phyloP scores from a whole-genome alignment of 2,888 invertebrate genomes.

The Cerastis leucographa region DNA sequence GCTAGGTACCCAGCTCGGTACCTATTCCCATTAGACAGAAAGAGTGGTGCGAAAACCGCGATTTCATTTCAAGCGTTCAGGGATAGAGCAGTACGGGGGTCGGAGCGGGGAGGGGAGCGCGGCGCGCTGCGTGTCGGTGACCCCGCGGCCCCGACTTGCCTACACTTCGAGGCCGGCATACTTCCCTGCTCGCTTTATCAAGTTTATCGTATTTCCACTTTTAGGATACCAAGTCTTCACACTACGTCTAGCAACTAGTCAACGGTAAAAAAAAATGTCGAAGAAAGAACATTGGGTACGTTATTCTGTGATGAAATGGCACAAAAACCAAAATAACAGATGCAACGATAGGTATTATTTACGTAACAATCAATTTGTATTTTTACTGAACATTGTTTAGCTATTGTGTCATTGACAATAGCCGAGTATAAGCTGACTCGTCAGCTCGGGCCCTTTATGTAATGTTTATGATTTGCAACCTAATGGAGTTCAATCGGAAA shows the following conservation, averaged over 20 bases:
- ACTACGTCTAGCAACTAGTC: slow-evolving; percentile 23
- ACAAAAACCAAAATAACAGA: slow-evolving; percentile 1
- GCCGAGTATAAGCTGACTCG: slow-evolving; percentile 1
- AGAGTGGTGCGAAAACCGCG: slow-evolving; percentile 63
- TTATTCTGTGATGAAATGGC: neutral
- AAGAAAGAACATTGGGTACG: neutral
- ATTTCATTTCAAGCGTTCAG: slow-evolving; percentile 72
- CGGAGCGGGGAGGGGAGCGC: slow-evolving; percentile 66
- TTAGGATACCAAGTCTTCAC: slow-evolving; percentile 43
- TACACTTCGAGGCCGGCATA: slow-evolving; percentile 76
- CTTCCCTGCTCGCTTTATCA: slow-evolving; percentile 76
- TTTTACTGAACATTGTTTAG: slow-evolving; percentile 25
- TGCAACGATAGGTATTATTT: neutral
- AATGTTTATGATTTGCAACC: slow-evolving; percentile 24
- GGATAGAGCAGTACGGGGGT: slow-evolving; percentile 70
- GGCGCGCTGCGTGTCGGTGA: slow-evolving; percentile 84
- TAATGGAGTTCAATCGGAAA: slow-evolving; percentile 15
- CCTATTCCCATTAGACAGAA: slow-evolving; percentile 53
- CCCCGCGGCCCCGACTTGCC: slow-evolving; percentile 85
- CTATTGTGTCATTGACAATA: slow-evolving; percentile 29
- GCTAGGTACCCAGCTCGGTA: slow-evolving; percentile 16
- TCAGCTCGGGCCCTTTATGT: slow-evolving; percentile 6
- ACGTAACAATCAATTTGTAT: slow-evolving; percentile 20
- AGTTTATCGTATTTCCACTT: slow-evolving; percentile 62
- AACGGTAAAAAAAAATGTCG: neutral